A percentile compares a stretch with the other conserved stretches of the same genome.
phyloP scores from a whole-genome alignment of 2,888 invertebrate genomes.

The Xestia rhomboidea region DNA sequence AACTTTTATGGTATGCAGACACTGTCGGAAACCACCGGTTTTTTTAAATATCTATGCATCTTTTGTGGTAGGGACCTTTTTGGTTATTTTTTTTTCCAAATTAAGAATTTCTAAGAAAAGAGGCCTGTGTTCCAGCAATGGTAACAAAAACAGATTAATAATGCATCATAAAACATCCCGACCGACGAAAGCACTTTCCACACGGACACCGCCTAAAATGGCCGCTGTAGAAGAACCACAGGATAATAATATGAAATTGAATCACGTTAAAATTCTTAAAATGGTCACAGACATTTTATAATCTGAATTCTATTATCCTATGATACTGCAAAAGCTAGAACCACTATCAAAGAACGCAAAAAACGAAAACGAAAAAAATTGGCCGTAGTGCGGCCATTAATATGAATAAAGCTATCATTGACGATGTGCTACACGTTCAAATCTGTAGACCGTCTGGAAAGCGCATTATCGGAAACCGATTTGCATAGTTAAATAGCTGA shows the following conservation, averaged over 20 bases:
- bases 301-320: background rate
- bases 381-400: conserved; percentile 67
- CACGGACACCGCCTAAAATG: background rate
- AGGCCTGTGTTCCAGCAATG: background rate
- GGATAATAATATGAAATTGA: background rate
- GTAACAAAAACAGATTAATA: background rate
- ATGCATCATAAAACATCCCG: background rate
- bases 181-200: conserved; percentile 36
- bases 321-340: background rate
- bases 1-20: background rate
- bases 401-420: conserved; percentile 76
- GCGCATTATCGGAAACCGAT: conserved; percentile 75
- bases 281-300: background rate
- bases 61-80: conserved; percentile 32
- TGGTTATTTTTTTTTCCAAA: background rate
- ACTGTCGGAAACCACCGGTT: conserved; percentile 34
- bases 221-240: background rate
- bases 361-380: no score
- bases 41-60: conserved; percentile 6
- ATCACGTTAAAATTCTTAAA: background rate
- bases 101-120: background rate
- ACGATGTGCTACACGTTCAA: conserved; percentile 52
- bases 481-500: conserved; percentile 74
- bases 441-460: conserved; percentile 60
- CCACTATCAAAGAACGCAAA: conserved; percentile 61